Evolutionary conservation across 2,888 invertebrate species (phyloP).

Genomic region (Bellardia bayeri): DNA sequence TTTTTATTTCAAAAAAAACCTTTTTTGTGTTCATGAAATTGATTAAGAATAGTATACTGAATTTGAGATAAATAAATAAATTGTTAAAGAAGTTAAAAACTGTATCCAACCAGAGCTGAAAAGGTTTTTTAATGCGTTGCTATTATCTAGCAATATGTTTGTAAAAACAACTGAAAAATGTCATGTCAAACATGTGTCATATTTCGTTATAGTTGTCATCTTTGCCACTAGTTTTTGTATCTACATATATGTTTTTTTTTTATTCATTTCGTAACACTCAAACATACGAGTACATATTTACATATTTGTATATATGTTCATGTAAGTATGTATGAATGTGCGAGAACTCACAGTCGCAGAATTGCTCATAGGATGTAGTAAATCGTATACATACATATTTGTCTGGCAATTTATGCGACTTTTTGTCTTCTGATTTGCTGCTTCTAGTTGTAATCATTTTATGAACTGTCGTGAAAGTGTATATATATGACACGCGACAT

Average conservation of each 20-base stretch:
- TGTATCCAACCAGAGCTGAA: neutral
- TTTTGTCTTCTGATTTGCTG: slow-evolving; percentile 44
- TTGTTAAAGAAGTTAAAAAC: too few relatives aligned
- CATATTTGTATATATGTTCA: too few relatives aligned
- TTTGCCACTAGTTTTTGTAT: slow-evolving; percentile 22
- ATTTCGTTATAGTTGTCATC: slow-evolving; percentile 50
- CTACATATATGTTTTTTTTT: neutral
- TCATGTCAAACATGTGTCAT: slow-evolving; percentile 58
- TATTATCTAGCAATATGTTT: slow-evolving; percentile 32
- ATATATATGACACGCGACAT: slow-evolving; percentile 67
- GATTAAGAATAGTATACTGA: too few relatives aligned
- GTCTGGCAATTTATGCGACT: slow-evolving; percentile 50
- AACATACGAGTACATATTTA: too few relatives aligned
- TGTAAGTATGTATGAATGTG: slow-evolving; percentile 10
- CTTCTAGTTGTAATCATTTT: slow-evolving; percentile 61
- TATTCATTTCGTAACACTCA: neutral
- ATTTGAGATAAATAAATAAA: too few relatives aligned
- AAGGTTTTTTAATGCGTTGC: neutral
- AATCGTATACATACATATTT: slow-evolving; percentile 30
- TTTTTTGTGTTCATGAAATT: too few relatives aligned
- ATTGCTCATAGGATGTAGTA: neutral
- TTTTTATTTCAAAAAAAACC: too few relatives aligned
- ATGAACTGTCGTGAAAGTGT: slow-evolving; percentile 64
- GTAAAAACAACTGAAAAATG: slow-evolving; percentile 26
- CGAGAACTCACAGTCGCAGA: neutral